A percentile compares a stretch with the other conserved stretches of the same genome.
phyloP scores from a whole-genome alignment of 2,113 vertebrate species.

The Geococcyx californianus region DNA sequence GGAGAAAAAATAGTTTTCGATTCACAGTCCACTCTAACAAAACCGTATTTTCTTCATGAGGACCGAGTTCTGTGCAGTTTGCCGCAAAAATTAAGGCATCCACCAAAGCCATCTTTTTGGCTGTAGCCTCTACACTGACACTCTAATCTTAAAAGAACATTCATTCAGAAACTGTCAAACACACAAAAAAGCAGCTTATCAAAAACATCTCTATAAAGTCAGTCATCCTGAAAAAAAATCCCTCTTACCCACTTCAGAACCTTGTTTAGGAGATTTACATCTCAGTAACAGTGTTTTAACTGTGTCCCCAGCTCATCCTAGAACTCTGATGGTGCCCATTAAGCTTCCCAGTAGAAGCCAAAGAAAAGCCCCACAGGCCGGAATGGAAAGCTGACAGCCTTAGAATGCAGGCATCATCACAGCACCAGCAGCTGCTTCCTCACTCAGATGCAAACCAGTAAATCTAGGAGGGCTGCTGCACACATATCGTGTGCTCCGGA shows the following conservation, averaged over 20 bases:
- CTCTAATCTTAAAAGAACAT: not conserved
- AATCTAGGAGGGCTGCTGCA: constrained; percentile 47
- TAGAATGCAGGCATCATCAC: constrained; percentile 43
- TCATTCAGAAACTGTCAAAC: not conserved
- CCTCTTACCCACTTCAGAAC: not conserved
- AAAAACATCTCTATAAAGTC: not conserved
- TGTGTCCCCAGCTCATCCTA: not conserved
- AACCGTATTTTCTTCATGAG: not conserved
- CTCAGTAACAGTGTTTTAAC: not conserved
- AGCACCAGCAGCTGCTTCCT: constrained; percentile 60
- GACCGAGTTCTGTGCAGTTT: not conserved
- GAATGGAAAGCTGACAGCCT: constrained; percentile 45
- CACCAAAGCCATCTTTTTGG: not conserved
- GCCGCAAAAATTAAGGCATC: not conserved
- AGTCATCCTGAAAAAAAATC: not conserved
- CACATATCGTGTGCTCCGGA: not conserved
- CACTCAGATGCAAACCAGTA: constrained; percentile 43
- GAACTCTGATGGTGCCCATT: not conserved
- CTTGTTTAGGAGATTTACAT: not conserved
- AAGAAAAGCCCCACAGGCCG: not conserved
- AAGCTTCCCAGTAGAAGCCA: not conserved
- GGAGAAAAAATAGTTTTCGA: fast-evolving
- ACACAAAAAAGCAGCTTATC: not conserved
- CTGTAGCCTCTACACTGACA: not conserved
- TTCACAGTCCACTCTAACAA: not conserved